Evolutionary conservation across 2,797 vertebrate species (phyloP), one percentile per base, ranked within the genome.

Genomic region (Propithecus deckenii): DNA sequence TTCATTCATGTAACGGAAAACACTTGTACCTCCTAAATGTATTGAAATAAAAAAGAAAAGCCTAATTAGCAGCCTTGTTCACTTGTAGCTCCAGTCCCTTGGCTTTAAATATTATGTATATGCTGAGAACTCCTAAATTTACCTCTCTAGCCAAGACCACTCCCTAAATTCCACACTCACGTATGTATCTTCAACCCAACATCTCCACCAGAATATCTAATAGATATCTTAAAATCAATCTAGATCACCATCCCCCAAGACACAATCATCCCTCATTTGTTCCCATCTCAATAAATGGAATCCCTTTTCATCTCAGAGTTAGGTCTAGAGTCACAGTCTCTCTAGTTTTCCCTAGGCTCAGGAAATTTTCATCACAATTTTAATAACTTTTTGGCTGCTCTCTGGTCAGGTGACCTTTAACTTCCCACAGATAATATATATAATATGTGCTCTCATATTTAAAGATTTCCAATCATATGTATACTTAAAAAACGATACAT

Each of bases 281-380:
- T 90, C 12, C 18, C 57, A 93, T 74, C n/a, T 97, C 35, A 74
- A 61, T 78, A 61, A 90, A 88, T 85, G 61, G 32, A 89, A 80
- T 89, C 20, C n/a, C 7, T 38, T n/a, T 43, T 89, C 57, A 90
- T 88, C 48, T 67, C 80, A 86, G 55, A 91, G 86, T n/a, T 65
- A 75, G 57, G 25, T 38, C 18, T 61, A 78, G 79, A 91, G 28
- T 48, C 35, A 92, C 74, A 55, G 46, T 63, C 7, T 18, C 30
- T 91, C 18, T 38, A 69, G 23, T 25, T 74, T 89, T 93, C 69
- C 97, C 48, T 87, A 80, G 23, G n/a, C 72, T 50, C n/a, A 4
- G 13, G 48, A 81, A 94, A 50, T n/a, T 92, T 20, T 84, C 71
- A 85, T 43, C 57, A 84, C 61, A 95, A 72, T 67, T 76, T 71